Base-by-base conservation (phyloP, 2,797 vertebrate genomes). In the Loris lydekkerianus region DNA sequence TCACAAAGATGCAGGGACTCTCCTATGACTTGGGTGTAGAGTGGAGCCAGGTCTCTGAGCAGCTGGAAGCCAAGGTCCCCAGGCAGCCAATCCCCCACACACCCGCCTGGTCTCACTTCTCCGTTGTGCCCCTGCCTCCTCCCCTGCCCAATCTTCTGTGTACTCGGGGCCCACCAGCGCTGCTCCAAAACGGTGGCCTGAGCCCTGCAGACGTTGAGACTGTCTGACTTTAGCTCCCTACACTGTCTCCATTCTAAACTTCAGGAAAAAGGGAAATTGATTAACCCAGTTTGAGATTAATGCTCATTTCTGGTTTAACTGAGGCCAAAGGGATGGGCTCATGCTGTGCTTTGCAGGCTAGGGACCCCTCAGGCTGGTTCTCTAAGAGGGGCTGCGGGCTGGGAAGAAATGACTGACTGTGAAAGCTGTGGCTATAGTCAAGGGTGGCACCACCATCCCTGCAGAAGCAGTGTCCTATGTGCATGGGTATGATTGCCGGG, bases 81-180 rank as follows among this genome's bases (percentile, higher is more conserved):
- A 37, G n/a, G 46, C 13, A 20, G 14, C 58, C n/a, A 5, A 27
- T 27, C 7, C 25, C 25, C 10, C 5, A 4, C 56, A 61, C 2
- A 2, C 15, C 5, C 15, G 14, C 29, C 0, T 4, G 31, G 29
- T 8, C 60, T 89, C n/a, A 7, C 13, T 2, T 65, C 13, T 34
- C 61, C n/a, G 2, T 29, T 8, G 18, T 23, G 21, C 13, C 2
- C 13, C 67, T 85, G 31, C 69, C 70, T 17, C 37, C 34, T 3
- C n/a, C 43, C 49, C 5, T 21, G 70, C 70, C 25, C 80, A 21
- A 3, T 37, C 17, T 1, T n/a, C 23, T 14, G 0, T 0, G 0
- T 43, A 31, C 56, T 46, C 0, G 0, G 10, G 25, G 29, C 7
- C 58, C 49, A 14, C 1, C 3, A 1, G 27, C 56, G 20, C 11